Evolutionary conservation across 2,888 invertebrate species (phyloP), one percentile per base, ranked within the genome.

Genomic region (Cataglyphis albicans): DNA sequence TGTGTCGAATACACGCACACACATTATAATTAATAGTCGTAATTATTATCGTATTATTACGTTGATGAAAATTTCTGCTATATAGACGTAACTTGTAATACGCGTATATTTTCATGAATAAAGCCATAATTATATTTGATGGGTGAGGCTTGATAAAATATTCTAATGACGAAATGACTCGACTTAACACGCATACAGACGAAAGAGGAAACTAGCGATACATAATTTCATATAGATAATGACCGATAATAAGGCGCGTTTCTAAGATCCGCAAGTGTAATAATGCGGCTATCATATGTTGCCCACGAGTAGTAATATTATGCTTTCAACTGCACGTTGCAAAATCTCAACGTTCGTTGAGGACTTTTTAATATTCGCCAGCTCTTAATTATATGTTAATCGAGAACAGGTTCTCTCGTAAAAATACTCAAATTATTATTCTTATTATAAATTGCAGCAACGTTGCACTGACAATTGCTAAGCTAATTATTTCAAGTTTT

Each of bases 271-370:
- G 35, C 35, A 35, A 55, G 70, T 70, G 70, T 35, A 55, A 38
- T 38, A 70, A 55, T 21, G 70, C 55, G 35, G 21, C 35, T 70
- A 70, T 35, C 70, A 70, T 55, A 55, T 55, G 55, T 55, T 18
- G 29, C n/a, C 6, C 29, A 32, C 35, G 18, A 52, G 52, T 52
- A 52, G 7, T 21, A 70, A 70, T 52, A 52, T 70, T 55, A 35
- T 21, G 55, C 35, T 70, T 52, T 35, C 21, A 41, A 25, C 7
- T 44, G 70, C 70, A 21, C 70, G 35, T 70, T 70, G 52, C 15
- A 55, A 70, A 70, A 70, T 55, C 35, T 44, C n/a, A 21, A 29
- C 48, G 29, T 68, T 68, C 1, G 7, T 48, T 18, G n/a, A 29
- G 29, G 35, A 52, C 32, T 55, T 70, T 55, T 55, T 35, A 44